A percentile compares a stretch with the other conserved stretches of the same genome.
Evolutionary conservation across 2,888 invertebrate genomes (phyloP).

Genomic region (Eledone cirrhosa): DNA sequence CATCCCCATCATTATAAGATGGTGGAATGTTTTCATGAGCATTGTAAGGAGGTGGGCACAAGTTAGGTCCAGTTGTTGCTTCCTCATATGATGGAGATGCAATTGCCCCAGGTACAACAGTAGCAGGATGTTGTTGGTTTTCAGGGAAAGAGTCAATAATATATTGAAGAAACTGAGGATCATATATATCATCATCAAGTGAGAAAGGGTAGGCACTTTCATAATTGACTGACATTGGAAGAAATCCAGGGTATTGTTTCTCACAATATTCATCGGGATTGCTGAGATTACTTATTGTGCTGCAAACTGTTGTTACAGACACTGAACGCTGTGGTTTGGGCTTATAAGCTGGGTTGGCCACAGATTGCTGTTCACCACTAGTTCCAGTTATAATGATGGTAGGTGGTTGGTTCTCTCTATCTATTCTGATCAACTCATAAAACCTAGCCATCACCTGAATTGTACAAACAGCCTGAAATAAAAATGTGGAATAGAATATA

Average conservation of each 20-base stretch:
- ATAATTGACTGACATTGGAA: not conserved
- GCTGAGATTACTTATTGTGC: not conserved
- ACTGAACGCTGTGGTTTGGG: not conserved
- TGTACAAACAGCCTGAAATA: not conserved
- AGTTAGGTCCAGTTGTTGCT: not conserved
- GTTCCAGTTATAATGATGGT: not conserved
- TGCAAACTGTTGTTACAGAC: slow-evolving; percentile 4
- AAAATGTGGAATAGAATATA: not conserved
- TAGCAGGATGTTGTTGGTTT: not conserved
- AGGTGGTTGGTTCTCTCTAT: not conserved
- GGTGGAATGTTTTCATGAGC: not conserved
- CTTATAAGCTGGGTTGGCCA: not conserved
- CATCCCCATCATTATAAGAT: not conserved
- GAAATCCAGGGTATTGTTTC: slow-evolving; percentile 7
- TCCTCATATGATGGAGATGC: slow-evolving; percentile 19
- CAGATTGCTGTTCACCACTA: not conserved
- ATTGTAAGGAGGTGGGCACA: slow-evolving; percentile 9
- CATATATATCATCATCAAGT: not conserved
- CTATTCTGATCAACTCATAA: not conserved
- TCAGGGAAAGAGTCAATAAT: not conserved
- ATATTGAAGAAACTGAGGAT: not conserved
- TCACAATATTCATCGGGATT: not conserved
- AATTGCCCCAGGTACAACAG: not conserved
- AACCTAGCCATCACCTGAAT: not conserved
- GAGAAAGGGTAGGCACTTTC: not conserved